These are phyloP conservation scores for Caenorhabditis tropicalis DNA, from an alignment of 1,140 invertebrate genomes.

Conservation along the genomic window DNA sequence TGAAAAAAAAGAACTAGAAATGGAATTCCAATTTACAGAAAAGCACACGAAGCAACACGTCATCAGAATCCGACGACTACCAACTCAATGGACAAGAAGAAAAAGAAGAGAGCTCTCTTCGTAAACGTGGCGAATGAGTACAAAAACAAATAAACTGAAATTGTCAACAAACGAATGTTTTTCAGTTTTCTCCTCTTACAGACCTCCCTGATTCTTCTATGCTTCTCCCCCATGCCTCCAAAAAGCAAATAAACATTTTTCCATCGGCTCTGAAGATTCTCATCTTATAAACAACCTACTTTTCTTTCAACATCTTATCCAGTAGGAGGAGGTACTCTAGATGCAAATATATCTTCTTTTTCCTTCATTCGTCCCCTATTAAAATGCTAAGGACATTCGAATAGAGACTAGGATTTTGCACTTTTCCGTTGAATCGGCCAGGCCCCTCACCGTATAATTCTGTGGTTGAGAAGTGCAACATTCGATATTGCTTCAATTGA, in stretches of 20 bases:
- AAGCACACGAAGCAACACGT: neutral
- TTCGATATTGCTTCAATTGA: neutral
- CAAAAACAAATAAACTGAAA: constrained; percentile 19
- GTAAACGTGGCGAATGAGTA: constrained; percentile 11
- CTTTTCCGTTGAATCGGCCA: neutral
- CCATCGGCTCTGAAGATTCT: neutral
- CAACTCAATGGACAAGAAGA: neutral
- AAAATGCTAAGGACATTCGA: neutral
- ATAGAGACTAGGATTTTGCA: neutral
- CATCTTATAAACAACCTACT: neutral
- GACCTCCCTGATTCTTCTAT: neutral
- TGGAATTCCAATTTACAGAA: neutral
- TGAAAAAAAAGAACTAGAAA: neutral
- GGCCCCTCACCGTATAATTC: neutral
- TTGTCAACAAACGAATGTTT: constrained; percentile 10
- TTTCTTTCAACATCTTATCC: neutral
- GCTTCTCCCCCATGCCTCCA: neutral
- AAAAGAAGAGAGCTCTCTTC: neutral
- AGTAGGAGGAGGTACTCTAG: neutral
- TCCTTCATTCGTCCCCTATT: no score
- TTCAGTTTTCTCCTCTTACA: neutral
- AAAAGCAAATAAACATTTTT: constrained; percentile 21
- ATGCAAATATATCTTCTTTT: neutral
- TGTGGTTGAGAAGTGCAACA: constrained; percentile 19
- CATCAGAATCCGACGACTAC: neutral